phyloP scores from a whole-genome alignment of 2,113 vertebrate species.

The Notarius quadriscutis region DNA sequence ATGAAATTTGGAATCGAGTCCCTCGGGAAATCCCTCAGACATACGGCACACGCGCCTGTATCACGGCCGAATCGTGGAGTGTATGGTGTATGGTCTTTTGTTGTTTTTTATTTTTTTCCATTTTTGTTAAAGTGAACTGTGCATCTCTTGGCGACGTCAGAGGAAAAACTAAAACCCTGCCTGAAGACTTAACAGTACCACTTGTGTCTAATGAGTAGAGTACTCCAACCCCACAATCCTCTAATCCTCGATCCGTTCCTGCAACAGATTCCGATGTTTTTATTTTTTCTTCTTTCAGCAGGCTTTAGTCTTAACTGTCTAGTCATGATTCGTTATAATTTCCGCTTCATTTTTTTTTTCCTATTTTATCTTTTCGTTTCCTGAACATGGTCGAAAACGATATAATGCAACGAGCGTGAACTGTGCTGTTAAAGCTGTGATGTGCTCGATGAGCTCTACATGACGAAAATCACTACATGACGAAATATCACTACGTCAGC shows the following conservation, averaged over 20 bases:
- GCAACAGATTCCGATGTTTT: background rate
- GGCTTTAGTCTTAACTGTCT: background rate
- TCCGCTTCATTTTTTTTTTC: conserved; percentile 50
- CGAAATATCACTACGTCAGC: conserved; percentile 82
- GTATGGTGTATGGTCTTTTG: background rate
- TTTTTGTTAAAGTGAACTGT: conserved; percentile 43
- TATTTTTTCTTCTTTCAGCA: background rate
- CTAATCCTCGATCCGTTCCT: background rate
- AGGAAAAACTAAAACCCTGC: conserved; percentile 2
- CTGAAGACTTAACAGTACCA: conserved; percentile 38
- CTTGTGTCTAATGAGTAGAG: conserved; percentile 29
- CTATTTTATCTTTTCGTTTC: conserved; percentile 76
- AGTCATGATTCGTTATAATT: background rate
- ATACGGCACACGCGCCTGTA: background rate
- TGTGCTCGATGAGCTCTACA: conserved; percentile 81
- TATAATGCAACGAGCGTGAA: conserved; percentile 71
- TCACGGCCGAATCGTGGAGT: background rate
- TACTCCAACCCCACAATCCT: conserved; percentile 13
- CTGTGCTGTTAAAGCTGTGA: conserved; percentile 86
- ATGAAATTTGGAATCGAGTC: background rate
- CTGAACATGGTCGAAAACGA: conserved; percentile 83
- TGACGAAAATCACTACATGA: conserved; percentile 72
- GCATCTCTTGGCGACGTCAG: conserved; percentile 41
- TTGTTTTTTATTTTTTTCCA: background rate
- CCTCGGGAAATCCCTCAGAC: background rate